Evolutionary conservation across 1,140 invertebrate species (phyloP).

Genomic region (Lutraria rhynchaena): DNA sequence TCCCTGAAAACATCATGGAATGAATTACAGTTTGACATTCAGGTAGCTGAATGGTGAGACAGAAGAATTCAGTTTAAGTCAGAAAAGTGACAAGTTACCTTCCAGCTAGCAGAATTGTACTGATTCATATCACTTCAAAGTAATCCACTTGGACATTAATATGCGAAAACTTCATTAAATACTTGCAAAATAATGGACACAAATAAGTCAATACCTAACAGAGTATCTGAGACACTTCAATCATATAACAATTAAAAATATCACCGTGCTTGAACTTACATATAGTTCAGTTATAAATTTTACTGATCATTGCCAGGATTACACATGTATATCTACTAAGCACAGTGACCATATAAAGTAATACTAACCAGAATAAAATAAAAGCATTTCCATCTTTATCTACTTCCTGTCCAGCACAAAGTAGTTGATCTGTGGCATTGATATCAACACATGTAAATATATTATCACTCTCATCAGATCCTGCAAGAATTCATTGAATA

Average conservation of each 20-base stretch:
- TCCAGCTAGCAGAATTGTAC: too few relatives aligned
- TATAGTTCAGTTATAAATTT: not conserved
- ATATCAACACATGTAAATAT: slow-evolving; percentile 89
- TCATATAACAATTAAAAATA: too few relatives aligned
- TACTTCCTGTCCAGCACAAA: slow-evolving; percentile 90
- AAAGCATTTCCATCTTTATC: slow-evolving; percentile 88
- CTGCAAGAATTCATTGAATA: slow-evolving; percentile 69
- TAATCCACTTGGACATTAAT: too few relatives aligned
- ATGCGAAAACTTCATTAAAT: too few relatives aligned
- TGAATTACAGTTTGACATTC: too few relatives aligned
- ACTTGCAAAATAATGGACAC: too few relatives aligned
- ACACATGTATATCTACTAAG: not conserved
- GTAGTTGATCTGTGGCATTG: slow-evolving; percentile 87
- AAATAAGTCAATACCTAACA: too few relatives aligned
- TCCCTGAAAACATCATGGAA: slow-evolving; percentile 74
- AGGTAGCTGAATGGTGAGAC: too few relatives aligned
- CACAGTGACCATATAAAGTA: not conserved
- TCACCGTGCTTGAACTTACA: not conserved
- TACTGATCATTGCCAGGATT: not conserved
- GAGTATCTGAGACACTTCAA: too few relatives aligned
- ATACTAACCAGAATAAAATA: slow-evolving; percentile 90
- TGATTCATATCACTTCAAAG: too few relatives aligned
- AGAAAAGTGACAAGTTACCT: too few relatives aligned
- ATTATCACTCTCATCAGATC: slow-evolving; percentile 77
- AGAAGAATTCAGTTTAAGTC: too few relatives aligned